Conservation (phyloP, 2,113 vertebrate species). For the Dicrurus megarhynchus region DNA sequence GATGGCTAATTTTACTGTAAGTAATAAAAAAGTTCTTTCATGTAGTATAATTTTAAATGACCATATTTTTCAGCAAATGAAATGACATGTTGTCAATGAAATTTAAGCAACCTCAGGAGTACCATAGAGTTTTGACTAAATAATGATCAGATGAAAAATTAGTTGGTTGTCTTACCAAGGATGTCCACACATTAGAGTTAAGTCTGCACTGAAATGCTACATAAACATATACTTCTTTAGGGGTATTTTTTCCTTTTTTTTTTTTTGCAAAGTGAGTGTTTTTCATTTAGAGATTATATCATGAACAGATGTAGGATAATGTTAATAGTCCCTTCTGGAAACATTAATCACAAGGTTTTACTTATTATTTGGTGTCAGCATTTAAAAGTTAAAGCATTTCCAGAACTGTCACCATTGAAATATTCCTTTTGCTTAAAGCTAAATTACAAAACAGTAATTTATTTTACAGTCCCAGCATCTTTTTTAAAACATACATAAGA, state of each 20-base stretch:
- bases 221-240: conserved; percentile 57
- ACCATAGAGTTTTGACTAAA: conserved; percentile 69
- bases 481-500: conserved; percentile 15
- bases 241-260: not conserved
- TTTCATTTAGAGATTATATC: conserved; percentile 82
- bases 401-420: conserved; percentile 76
- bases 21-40: conserved; percentile 36
- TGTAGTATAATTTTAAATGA: conserved; percentile 36
- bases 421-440: conserved; percentile 69
- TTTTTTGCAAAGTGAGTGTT: conserved; percentile 56
- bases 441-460: conserved; percentile 61
- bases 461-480: conserved; percentile 42
- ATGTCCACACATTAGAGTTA: conserved; percentile 70
- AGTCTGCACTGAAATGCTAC: conserved; percentile 63
- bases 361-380: conserved; percentile 79
- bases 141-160: conserved; percentile 73
- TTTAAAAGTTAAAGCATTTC: conserved; percentile 79
- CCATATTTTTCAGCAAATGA: conserved; percentile 65
- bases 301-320: conserved; percentile 80
- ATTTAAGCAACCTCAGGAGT: conserved; percentile 71
- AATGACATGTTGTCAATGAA: conserved; percentile 70
- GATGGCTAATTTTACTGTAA: conserved; percentile 40
- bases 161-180: conserved; percentile 66
- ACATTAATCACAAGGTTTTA: conserved; percentile 77
- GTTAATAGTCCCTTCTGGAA: conserved; percentile 80